Percentiles rank a stretch among this genome's conserved stretches.
These are phyloP conservation scores for Xiphias gladius DNA, from an alignment of 2,113 vertebrate species.

Conservation along the genomic window DNA sequence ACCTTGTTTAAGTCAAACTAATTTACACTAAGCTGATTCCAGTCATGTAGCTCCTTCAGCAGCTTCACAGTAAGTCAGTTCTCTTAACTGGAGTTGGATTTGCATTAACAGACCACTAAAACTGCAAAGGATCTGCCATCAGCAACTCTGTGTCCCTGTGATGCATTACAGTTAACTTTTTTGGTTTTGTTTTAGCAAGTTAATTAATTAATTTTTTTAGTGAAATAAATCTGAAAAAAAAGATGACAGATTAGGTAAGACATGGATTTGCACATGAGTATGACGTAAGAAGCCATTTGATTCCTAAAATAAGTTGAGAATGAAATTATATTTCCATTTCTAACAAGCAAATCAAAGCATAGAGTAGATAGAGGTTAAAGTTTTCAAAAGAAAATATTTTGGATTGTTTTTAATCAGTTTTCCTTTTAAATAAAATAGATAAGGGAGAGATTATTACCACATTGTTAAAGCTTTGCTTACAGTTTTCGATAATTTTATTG, in stretches of 20 bases:
- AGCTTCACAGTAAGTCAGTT: background rate
- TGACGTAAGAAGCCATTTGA: background rate
- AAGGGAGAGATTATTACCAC: background rate
- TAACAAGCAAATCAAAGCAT: background rate
- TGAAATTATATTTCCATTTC: background rate
- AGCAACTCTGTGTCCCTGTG: background rate
- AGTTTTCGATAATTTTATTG: background rate
- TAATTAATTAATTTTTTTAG: background rate
- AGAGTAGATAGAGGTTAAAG: background rate
- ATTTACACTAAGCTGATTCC: too few species aligned
- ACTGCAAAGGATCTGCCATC: background rate
- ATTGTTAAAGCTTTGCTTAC: background rate
- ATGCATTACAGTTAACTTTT: background rate
- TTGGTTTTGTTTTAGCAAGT: background rate
- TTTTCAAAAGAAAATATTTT: background rate
- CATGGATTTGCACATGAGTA: background rate
- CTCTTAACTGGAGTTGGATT: background rate
- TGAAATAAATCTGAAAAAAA: background rate
- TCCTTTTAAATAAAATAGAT: background rate
- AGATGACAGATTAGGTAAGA: background rate
- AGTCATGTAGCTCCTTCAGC: too few species aligned
- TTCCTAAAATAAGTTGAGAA: background rate
- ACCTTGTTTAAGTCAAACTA: too few species aligned
- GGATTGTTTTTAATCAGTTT: background rate
- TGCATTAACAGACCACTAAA: background rate